Evolutionary conservation across 2,888 invertebrate species (phyloP).

Genomic region (Campopleginae sp.): DNA sequence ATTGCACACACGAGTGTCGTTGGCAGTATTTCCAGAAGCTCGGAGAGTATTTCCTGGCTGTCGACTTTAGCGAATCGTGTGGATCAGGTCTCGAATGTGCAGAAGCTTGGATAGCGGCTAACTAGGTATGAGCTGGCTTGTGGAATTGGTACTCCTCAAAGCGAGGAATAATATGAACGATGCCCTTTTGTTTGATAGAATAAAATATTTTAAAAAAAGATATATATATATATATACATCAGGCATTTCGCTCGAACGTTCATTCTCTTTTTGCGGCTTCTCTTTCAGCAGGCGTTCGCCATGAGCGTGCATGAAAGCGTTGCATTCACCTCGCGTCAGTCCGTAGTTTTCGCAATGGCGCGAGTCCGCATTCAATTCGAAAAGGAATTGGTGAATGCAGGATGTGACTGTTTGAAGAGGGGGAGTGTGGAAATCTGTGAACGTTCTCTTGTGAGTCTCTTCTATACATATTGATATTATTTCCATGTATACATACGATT

Average conservation of each 20-base stretch:
- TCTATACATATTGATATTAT: not conserved
- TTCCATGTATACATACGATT: not conserved
- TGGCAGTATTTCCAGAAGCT: constrained; percentile 34
- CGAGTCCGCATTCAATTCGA: constrained; percentile 63
- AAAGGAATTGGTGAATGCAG: constrained; percentile 67
- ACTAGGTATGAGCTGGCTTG: constrained; percentile 3
- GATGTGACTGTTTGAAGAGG: constrained; percentile 47
- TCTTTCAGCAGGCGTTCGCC: constrained; percentile 33
- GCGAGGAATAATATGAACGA: not conserved
- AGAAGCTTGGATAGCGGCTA: constrained; percentile 12
- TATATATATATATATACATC: not conserved
- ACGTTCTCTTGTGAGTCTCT: constrained; percentile 39
- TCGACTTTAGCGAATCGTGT: constrained; percentile 30
- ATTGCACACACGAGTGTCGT: constrained; percentile 33
- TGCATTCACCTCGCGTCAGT: constrained; percentile 65
- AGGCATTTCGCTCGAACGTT: constrained; percentile 28
- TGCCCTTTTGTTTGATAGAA: constrained; percentile 11
- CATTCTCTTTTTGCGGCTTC: constrained; percentile 41
- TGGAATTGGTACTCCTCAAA: not conserved
- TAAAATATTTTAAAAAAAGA: not conserved
- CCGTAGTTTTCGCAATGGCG: constrained; percentile 58
- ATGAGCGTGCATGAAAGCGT: constrained; percentile 45
- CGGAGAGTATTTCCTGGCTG: constrained; percentile 19
- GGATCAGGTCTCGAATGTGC: constrained; percentile 34
- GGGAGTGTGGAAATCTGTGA: constrained; percentile 54